Evolutionary conservation across 2,888 invertebrate genomes (phyloP).

Genomic region (Drosophila rellima): DNA sequence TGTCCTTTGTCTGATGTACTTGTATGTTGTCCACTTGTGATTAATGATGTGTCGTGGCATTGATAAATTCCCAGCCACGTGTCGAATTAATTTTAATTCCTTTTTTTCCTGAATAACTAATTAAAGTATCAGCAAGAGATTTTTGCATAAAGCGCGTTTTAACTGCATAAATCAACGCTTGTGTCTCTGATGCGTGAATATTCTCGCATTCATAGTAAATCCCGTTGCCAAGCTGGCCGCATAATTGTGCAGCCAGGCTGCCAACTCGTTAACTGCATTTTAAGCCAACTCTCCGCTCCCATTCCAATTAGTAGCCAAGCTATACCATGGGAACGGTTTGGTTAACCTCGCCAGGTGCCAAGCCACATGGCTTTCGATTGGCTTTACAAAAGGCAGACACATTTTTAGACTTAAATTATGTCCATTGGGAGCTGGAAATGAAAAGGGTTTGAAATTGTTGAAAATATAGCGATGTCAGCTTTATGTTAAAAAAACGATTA

Average conservation of each 20-base stretch:
- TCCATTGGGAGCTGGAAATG: neutral
- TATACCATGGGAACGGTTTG: conserved; percentile 1
- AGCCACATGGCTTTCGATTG: conserved; percentile 20
- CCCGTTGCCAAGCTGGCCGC: conserved; percentile 5
- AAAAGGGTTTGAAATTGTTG: neutral
- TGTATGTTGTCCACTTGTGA: conserved; percentile 43
- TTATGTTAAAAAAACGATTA: neutral
- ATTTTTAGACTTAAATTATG: conserved; percentile 7
- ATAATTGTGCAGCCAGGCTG: conserved; percentile 38
- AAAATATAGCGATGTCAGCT: neutral
- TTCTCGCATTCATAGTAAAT: conserved; percentile 19
- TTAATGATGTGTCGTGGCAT: conserved; percentile 64
- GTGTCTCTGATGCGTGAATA: conserved; percentile 30
- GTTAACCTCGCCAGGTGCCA: conserved; percentile 15
- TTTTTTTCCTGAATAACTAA: conserved; percentile 27
- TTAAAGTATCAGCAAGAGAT: conserved; percentile 43
- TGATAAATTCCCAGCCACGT: conserved; percentile 35
- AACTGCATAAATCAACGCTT: conserved; percentile 34
- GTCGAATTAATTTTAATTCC: conserved; percentile 34
- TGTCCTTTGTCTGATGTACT: conserved; percentile 10
- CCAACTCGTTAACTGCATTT: conserved; percentile 34
- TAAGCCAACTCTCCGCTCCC: conserved; percentile 17
- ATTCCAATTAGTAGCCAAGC: conserved; percentile 25
- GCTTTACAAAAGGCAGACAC: conserved; percentile 4
- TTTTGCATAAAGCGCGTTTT: conserved; percentile 31